A percentile compares a stretch with the other conserved stretches of the same genome.
These are phyloP conservation scores for Odontomyia ornata DNA, from an alignment of 2,888 invertebrate species.

Conservation along the genomic window DNA sequence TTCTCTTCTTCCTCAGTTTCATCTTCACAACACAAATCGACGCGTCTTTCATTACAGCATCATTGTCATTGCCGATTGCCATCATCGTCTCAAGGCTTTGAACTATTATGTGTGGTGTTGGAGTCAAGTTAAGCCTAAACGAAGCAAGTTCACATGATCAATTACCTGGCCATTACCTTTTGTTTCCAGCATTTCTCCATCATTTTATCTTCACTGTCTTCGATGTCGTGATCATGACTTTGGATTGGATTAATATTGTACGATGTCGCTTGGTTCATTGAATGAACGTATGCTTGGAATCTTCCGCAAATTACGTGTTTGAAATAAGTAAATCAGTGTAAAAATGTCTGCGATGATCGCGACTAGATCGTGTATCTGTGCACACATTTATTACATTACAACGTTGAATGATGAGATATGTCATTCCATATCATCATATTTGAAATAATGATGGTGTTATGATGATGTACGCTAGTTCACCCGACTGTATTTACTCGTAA, in stretches of 20 bases:
- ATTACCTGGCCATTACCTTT: conserved; percentile 43
- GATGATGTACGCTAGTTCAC: no score
- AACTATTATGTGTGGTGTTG: not conserved
- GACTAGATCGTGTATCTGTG: no score
- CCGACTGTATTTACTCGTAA: no score
- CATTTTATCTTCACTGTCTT: not conserved
- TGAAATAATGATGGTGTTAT: not conserved
- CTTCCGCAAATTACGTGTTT: conserved; percentile 31
- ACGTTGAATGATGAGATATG: conserved; percentile 13
- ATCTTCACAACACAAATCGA: not conserved
- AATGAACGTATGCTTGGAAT: conserved; percentile 11
- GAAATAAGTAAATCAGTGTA: conserved; percentile 31
- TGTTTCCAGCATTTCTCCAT: conserved; percentile 28
- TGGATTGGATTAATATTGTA: not conserved
- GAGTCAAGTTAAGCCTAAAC: conserved; percentile 36
- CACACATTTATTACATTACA: not conserved
- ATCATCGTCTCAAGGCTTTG: not conserved
- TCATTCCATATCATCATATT: conserved; percentile 7
- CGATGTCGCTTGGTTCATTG: not conserved
- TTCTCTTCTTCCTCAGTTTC: not conserved
- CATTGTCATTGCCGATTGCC: not conserved
- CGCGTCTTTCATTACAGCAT: no score
- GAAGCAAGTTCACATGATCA: conserved; percentile 48
- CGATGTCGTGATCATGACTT: not conserved
- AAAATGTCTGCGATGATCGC: not conserved